Evolutionary conservation across 2,888 invertebrate genomes (phyloP).

Genomic region (Pandemis heparana): DNA sequence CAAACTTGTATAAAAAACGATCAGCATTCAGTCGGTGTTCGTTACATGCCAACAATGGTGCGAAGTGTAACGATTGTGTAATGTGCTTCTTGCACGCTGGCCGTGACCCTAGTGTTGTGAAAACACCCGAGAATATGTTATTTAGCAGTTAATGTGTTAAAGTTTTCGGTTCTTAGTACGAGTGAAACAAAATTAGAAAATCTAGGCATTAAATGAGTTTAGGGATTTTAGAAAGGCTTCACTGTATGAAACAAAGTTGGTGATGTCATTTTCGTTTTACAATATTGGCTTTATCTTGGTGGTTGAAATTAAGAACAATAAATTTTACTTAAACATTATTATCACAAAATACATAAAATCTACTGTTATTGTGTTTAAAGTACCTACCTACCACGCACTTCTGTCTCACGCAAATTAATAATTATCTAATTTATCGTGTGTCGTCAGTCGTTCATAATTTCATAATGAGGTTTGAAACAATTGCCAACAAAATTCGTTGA

Average conservation of each 20-base stretch:
- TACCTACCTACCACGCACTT: no score
- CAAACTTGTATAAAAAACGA: background rate
- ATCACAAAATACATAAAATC: no score
- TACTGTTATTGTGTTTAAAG: no score
- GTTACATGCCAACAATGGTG: conserved; percentile 36
- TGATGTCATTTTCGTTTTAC: background rate
- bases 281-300: no score
- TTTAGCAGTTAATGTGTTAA: conserved; percentile 1
- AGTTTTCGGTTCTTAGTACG: background rate
- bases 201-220: background rate
- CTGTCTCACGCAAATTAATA: background rate
- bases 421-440: background rate
- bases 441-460: background rate
- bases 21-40: conserved; percentile 22
- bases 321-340: no score
- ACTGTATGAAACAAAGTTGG: background rate
- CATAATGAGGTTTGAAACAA: background rate
- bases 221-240: background rate
- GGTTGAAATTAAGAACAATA: no score
- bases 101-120: conserved; percentile 39
- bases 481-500: background rate
- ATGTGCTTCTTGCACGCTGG: conserved; percentile 17
- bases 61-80: conserved; percentile 41
- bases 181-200: background rate
- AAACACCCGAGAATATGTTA: conserved; percentile 19